These are phyloP conservation scores for Hesperia comma DNA, from an alignment of 2,888 invertebrate species.

Conservation along the genomic window DNA sequence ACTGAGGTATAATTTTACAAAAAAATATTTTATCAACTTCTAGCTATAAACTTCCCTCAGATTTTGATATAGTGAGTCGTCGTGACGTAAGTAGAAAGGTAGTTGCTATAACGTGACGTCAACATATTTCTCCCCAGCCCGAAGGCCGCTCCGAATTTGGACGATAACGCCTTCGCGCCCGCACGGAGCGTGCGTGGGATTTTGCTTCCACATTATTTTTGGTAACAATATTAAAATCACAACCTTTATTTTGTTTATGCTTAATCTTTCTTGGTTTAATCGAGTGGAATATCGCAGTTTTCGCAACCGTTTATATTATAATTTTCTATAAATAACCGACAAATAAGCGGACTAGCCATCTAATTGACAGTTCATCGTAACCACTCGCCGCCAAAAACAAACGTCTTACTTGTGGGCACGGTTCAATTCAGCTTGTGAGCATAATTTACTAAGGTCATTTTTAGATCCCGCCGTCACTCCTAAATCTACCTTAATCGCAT, in stretches of 20 bases:
- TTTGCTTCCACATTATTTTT: not conserved
- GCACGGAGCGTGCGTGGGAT: conserved; percentile 4
- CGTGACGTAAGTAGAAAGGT: not conserved
- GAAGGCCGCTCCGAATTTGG: not conserved
- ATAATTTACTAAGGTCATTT: too few species aligned
- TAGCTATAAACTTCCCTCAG: not conserved
- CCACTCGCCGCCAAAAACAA: too few species aligned
- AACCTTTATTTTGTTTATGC: not conserved
- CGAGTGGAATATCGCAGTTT: not conserved
- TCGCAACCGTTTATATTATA: too few species aligned
- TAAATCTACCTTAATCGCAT: too few species aligned
- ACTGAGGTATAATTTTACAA: too few species aligned
- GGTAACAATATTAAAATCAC: not conserved
- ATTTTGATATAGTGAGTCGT: not conserved
- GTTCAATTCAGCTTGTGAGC: too few species aligned
- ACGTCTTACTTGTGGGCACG: too few species aligned
- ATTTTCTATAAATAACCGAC: too few species aligned
- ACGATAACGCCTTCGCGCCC: not conserved
- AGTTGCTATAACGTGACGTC: not conserved
- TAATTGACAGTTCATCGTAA: too few species aligned
- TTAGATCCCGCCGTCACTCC: too few species aligned
- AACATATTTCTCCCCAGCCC: not conserved
- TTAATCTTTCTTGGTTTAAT: not conserved
- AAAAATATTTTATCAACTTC: too few species aligned
- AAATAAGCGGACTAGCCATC: too few species aligned